These are phyloP conservation scores for Corella eumyota DNA, from an alignment of 23 tunicate species.

Conservation along the genomic window DNA sequence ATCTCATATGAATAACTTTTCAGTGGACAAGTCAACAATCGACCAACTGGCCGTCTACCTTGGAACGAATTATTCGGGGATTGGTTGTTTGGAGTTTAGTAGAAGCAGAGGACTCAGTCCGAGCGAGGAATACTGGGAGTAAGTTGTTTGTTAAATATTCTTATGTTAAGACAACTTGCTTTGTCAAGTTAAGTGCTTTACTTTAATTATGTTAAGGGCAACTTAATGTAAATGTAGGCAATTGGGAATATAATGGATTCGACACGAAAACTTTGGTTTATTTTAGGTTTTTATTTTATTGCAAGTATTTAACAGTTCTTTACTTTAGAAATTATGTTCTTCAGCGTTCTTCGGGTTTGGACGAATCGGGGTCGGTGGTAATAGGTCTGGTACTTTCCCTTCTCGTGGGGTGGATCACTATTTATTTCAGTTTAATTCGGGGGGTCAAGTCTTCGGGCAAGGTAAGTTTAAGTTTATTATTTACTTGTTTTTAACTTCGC, in stretches of 20 bases:
- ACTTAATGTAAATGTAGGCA: no score
- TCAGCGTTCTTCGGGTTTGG: conserved; percentile 43
- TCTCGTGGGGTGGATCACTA: conserved; percentile 72
- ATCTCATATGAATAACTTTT: no score
- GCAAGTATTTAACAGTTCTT: not conserved
- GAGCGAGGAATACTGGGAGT: conserved; percentile 91
- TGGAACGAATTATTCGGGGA: not conserved
- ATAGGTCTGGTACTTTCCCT: conserved; percentile 46
- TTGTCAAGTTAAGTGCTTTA: conserved; percentile 8
- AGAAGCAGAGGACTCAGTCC: conserved; percentile 42
- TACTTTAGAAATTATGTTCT: conserved; percentile 65
- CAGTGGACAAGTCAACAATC: no score
- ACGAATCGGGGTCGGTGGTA: conserved; percentile 61
- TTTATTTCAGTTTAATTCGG: conserved; percentile 90
- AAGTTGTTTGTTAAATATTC: no score
- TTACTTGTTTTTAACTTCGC: conserved; percentile 1
- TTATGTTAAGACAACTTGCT: no score
- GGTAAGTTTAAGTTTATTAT: conserved; percentile 13
- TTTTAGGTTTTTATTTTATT: no score
- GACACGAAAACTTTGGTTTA: no score
- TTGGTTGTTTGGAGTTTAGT: conserved; percentile 4
- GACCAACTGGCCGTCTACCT: no score
- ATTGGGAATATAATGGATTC: not conserved
- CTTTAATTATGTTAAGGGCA: no score
- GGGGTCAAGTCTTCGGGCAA: conserved; percentile 98